Percentiles rank a stretch among this genome's conserved stretches.
phyloP scores from a whole-genome alignment of 2,113 vertebrate genomes.

The Macrotus californicus region DNA sequence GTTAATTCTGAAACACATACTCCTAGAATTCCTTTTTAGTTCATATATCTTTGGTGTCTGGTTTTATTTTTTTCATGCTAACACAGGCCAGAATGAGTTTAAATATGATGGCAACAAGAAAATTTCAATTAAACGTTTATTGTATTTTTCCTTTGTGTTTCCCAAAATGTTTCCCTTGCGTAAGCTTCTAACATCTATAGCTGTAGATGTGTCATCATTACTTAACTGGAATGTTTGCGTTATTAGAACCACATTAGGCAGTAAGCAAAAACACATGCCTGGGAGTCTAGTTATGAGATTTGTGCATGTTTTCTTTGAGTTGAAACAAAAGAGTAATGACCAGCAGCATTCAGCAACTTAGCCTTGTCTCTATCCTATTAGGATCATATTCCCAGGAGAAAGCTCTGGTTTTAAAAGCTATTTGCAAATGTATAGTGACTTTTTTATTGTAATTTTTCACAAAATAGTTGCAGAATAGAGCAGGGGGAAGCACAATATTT shows the following conservation, averaged over 20 bases:
- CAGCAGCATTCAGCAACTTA: constrained; percentile 67
- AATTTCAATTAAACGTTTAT: constrained; percentile 60
- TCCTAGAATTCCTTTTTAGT: neutral
- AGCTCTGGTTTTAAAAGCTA: constrained; percentile 49
- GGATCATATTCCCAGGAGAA: constrained; percentile 48
- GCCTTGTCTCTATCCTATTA: constrained; percentile 65
- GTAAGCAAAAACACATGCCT: constrained; percentile 73
- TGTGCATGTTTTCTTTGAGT: constrained; percentile 66
- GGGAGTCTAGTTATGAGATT: constrained; percentile 64
- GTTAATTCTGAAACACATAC: neutral
- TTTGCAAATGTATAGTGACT: constrained; percentile 56
- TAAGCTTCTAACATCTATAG: constrained; percentile 48
- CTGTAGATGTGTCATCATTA: constrained; percentile 62
- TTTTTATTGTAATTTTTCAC: constrained; percentile 54
- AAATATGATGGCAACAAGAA: constrained; percentile 44
- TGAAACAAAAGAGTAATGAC: constrained; percentile 64
- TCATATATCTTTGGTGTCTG: neutral
- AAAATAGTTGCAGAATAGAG: constrained; percentile 1
- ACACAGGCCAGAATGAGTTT: constrained; percentile 6
- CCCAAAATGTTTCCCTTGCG: constrained; percentile 46
- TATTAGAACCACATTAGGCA: constrained; percentile 74
- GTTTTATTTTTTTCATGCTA: neutral
- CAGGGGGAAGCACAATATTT: neutral
- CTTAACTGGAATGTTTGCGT: constrained; percentile 63
- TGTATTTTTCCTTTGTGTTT: constrained; percentile 62